A percentile compares a stretch with the other conserved stretches of the same genome.
These are phyloP conservation scores for Bradypus variegatus DNA, from an alignment of 2,797 vertebrate genomes.

Conservation along the genomic window DNA sequence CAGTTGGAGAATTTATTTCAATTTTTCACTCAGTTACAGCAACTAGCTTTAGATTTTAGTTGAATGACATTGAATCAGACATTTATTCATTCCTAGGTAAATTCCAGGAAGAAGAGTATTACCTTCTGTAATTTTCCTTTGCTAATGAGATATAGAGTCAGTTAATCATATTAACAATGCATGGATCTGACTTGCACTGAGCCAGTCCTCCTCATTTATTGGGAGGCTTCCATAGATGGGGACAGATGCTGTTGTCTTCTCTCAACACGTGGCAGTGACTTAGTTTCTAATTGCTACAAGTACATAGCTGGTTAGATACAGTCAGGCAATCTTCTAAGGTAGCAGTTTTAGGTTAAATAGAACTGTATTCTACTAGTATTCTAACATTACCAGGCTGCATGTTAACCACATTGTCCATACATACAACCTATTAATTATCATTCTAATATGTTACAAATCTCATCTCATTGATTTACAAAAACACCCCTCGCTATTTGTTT, in stretches of 20 bases:
- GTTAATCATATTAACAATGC: neutral
- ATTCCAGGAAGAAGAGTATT: neutral
- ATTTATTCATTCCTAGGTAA: slow-evolving; percentile 1
- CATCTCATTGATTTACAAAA: slow-evolving; percentile 23
- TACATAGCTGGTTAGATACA: neutral
- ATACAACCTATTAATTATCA: neutral
- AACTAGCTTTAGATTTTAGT: slow-evolving; percentile 25
- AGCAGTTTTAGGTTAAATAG: neutral
- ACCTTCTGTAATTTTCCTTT: slow-evolving; percentile 23
- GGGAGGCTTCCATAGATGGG: neutral
- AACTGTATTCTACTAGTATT: neutral
- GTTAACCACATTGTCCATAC: slow-evolving; percentile 2
- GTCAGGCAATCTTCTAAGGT: neutral
- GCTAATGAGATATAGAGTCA: slow-evolving; percentile 7
- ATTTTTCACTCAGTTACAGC: neutral
- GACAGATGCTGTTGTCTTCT: neutral
- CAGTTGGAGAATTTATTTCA: neutral
- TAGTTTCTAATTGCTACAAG: neutral
- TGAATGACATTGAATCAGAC: neutral
- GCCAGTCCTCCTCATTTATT: neutral
- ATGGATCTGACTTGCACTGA: neutral
- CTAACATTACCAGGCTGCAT: slow-evolving; percentile 34
- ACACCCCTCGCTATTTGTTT: neutral
- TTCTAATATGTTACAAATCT: slow-evolving; percentile 23
- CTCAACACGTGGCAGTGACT: neutral